Conservation (phyloP, 2,888 invertebrate genomes). For the Ormyrus thymus region DNA sequence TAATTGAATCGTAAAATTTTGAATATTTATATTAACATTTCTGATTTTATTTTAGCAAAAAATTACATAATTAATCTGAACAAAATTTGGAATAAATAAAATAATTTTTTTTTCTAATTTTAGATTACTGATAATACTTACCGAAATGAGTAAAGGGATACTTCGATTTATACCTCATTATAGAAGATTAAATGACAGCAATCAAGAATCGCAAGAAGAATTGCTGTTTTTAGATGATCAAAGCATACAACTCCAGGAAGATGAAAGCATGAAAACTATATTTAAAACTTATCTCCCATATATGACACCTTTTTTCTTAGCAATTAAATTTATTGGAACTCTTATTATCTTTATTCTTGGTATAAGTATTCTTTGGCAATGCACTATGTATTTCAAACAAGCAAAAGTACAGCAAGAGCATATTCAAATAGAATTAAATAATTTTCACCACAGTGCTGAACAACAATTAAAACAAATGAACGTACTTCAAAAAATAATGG, state of each 20-base stretch:
- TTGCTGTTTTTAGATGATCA: too few relatives aligned
- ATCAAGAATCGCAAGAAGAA: too few relatives aligned
- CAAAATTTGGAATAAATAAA: too few relatives aligned
- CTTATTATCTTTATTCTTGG: conserved; percentile 27
- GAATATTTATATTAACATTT: too few relatives aligned
- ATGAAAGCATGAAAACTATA: conserved; percentile 12
- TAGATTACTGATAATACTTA: too few relatives aligned
- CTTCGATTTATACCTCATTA: too few relatives aligned
- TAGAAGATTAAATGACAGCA: too few relatives aligned
- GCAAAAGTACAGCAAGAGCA: conserved; percentile 29
- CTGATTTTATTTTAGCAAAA: too few relatives aligned
- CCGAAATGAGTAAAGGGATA: too few relatives aligned
- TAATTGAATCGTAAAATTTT: too few relatives aligned
- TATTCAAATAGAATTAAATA: conserved; percentile 20
- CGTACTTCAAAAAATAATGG: conserved; percentile 22
- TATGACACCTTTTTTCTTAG: conserved; percentile 7
- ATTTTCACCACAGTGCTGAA: conserved; percentile 29
- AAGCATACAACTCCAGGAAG: not conserved
- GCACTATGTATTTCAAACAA: conserved; percentile 25
- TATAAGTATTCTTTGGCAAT: conserved; percentile 42
- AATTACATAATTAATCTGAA: too few relatives aligned
- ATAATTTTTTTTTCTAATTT: too few relatives aligned
- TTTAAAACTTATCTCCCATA: conserved; percentile 9
- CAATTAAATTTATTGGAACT: conserved; percentile 26
- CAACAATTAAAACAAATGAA: conserved; percentile 38